A percentile compares a stretch with the other conserved stretches of the same genome.
phyloP scores from a whole-genome alignment of 1,140 invertebrate species.

The Drosophila nigrodunni region DNA sequence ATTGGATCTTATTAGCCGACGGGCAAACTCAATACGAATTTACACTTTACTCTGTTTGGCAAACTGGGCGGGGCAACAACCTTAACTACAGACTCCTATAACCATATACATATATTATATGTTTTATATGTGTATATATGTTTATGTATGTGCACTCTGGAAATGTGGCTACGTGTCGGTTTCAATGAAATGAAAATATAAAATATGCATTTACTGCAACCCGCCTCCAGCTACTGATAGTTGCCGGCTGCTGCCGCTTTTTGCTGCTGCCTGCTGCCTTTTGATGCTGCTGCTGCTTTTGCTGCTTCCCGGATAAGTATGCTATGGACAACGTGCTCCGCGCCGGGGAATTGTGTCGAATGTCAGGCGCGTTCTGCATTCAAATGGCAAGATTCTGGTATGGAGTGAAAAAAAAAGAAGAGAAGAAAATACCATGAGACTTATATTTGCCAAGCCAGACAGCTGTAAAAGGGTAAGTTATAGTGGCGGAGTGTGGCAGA shows the following conservation, averaged over 20 bases:
- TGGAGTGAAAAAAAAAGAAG: too few relatives aligned
- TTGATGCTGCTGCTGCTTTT: constrained; percentile 18
- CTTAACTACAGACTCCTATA: neutral
- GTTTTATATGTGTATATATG: neutral
- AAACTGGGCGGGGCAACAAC: constrained; percentile 27
- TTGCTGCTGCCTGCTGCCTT: neutral
- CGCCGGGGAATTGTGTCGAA: constrained; percentile 70
- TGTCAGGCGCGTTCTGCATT: constrained; percentile 58
- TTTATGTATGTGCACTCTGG: constrained; percentile 21
- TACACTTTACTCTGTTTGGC: constrained; percentile 28
- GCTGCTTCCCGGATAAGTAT: constrained; percentile 71
- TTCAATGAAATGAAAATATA: constrained; percentile 82
- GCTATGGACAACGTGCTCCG: constrained; percentile 62
- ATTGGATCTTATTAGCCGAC: constrained; percentile 52
- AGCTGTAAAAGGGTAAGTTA: neutral
- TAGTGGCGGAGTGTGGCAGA: neutral
- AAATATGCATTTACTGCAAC: constrained; percentile 77
- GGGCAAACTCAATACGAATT: constrained; percentile 42
- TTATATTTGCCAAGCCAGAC: constrained; percentile 19
- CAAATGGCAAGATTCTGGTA: constrained; percentile 54
- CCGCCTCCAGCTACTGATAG: constrained; percentile 44
- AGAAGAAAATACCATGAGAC: constrained; percentile 41
- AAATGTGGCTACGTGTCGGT: constrained; percentile 65
- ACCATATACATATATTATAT: neutral
- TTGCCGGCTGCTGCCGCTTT: constrained; percentile 16